Conservation (phyloP, 64 coral and sea anemone genomes). For the Actinia equina region DNA sequence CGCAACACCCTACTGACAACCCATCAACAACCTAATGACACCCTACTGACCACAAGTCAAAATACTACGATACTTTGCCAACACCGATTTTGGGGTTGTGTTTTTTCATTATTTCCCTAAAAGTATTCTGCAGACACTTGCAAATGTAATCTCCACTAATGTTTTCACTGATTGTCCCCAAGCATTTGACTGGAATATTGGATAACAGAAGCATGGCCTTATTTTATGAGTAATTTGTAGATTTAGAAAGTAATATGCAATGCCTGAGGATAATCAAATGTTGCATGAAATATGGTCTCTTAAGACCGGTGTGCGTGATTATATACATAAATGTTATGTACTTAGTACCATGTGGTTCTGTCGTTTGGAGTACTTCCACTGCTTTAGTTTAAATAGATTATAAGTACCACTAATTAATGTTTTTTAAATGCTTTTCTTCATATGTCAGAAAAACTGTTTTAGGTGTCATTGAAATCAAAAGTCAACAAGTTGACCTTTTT, state of each 20-base stretch:
- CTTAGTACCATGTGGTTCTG: not conserved
- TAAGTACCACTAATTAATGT: not conserved
- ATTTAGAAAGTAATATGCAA: not conserved
- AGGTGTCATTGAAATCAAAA: not conserved
- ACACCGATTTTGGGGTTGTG: too few species aligned
- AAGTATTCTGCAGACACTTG: too few species aligned
- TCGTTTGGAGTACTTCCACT: not conserved
- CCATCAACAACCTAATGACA: too few species aligned
- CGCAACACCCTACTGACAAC: too few species aligned
- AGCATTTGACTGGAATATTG: not conserved
- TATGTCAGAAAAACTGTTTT: not conserved
- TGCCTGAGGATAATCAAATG: not conserved
- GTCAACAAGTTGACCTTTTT: not conserved
- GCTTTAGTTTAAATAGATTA: not conserved
- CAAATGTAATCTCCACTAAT: too few species aligned
- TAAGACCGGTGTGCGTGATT: not conserved
- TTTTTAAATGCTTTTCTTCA: not conserved
- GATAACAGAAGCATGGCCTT: not conserved
- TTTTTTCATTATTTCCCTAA: too few species aligned
- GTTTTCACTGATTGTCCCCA: not conserved
- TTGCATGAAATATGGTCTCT: constrained; percentile 3
- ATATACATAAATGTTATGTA: not conserved
- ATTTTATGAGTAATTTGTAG: not conserved
- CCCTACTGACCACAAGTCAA: too few species aligned
- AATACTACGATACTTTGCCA: too few species aligned